Evolutionary conservation across 2,797 vertebrate genomes (phyloP).

Genomic region (Neomorphus geoffroyi): DNA sequence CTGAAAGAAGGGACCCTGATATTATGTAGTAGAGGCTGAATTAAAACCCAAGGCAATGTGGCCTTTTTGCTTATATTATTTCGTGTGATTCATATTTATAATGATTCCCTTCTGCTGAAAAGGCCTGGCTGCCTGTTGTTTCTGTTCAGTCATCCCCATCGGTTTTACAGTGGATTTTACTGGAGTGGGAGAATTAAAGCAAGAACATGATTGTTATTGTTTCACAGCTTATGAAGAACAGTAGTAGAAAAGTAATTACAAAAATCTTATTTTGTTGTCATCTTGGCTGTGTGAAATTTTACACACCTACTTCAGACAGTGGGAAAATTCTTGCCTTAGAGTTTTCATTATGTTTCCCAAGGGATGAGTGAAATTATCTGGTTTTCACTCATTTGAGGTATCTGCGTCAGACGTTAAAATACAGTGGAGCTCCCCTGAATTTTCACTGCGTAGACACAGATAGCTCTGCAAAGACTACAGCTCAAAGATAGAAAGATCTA

Average conservation of each 20-base stretch:
- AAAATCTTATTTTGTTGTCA: slow-evolving; percentile 15
- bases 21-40: background rate
- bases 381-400: background rate
- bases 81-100: slow-evolving; percentile 2
- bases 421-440: slow-evolving; percentile 20
- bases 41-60: background rate
- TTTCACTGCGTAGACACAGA: background rate
- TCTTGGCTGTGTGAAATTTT: slow-evolving; percentile 7
- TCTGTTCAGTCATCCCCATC: slow-evolving; percentile 42
- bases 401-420: slow-evolving; percentile 37
- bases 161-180: slow-evolving; percentile 47
- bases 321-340: background rate
- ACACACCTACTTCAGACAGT: background rate
- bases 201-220: slow-evolving; percentile 4
- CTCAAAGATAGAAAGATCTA: background rate
- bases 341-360: slow-evolving; percentile 27
- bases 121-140: slow-evolving; percentile 32
- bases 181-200: slow-evolving; percentile 24
- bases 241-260: slow-evolving; percentile 3
- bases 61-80: slow-evolving; percentile 18
- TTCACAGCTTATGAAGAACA: slow-evolving; percentile 15
- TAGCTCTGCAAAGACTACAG: background rate
- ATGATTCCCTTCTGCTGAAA: slow-evolving; percentile 40
- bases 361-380: background rate
- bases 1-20: background rate